Evolutionary conservation across 1,140 invertebrate genomes (phyloP).

Genomic region (Drosophila persimilis): DNA sequence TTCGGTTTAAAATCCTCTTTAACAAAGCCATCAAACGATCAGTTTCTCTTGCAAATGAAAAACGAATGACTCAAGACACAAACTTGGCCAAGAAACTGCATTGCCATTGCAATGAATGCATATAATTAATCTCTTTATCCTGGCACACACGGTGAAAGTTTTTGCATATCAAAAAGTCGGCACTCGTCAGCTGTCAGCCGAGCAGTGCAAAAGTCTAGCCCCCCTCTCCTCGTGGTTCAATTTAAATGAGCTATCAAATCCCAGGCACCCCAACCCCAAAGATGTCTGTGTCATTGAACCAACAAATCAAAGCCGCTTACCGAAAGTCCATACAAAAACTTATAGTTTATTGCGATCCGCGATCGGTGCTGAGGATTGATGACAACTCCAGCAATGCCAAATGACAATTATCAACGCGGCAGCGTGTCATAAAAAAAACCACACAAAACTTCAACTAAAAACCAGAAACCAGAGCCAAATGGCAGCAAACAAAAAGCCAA

Average conservation of each 20-base stretch:
- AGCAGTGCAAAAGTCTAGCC: no score
- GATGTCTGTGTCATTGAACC: constrained; percentile 68
- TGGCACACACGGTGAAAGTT: constrained; percentile 53
- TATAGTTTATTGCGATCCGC: constrained; percentile 59
- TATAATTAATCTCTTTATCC: constrained; percentile 54
- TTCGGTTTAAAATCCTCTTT: constrained; percentile 7
- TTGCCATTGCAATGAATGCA: constrained; percentile 10
- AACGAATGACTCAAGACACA: constrained; percentile 54
- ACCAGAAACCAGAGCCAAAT: constrained; percentile 50
- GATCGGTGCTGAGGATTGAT: constrained; percentile 62
- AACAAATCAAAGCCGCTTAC: constrained; percentile 75
- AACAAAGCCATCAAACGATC: not conserved
- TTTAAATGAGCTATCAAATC: constrained; percentile 79
- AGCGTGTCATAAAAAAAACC: constrained; percentile 64
- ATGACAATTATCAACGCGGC: constrained; percentile 64
- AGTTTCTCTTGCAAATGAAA: constrained; percentile 3
- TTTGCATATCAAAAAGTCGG: constrained; percentile 57
- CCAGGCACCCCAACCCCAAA: constrained; percentile 45
- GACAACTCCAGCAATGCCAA: constrained; percentile 70
- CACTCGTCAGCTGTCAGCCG: constrained; percentile 40
- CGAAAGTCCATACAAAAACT: constrained; percentile 56
- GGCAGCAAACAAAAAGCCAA: constrained; percentile 57
- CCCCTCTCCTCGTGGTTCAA: constrained; percentile 22
- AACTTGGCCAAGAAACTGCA: constrained; percentile 37
- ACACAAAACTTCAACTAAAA: constrained; percentile 16